Percentiles rank a stretch among this genome's conserved stretches.
These are phyloP conservation scores for Marmota flaviventris DNA, from an alignment of 2,113 vertebrate genomes.

Conservation along the genomic window DNA sequence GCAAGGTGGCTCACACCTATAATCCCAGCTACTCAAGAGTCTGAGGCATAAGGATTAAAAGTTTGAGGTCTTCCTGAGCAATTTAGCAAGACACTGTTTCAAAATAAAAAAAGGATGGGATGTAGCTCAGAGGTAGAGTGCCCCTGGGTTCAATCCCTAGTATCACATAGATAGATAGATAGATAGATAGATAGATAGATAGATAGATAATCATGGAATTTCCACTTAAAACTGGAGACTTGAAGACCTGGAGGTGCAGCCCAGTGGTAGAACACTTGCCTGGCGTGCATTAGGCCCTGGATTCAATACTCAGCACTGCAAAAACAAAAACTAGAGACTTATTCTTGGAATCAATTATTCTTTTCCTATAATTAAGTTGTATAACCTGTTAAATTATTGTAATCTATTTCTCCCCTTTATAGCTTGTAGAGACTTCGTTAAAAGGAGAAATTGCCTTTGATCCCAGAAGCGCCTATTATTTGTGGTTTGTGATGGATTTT, in stretches of 20 bases:
- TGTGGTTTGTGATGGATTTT: slow-evolving; percentile 99
- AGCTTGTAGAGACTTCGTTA: slow-evolving; percentile 98
- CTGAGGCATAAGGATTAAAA: background rate
- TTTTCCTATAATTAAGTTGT: slow-evolving; percentile 45
- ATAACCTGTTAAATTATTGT: background rate
- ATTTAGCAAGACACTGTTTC: background rate
- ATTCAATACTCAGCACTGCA: background rate
- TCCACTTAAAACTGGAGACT: slow-evolving; percentile 60
- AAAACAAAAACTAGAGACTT: slow-evolving; percentile 4
- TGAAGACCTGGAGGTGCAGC: background rate
- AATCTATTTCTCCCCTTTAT: slow-evolving; percentile 69
- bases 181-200: too few species aligned
- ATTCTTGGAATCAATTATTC: background rate
- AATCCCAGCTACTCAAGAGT: background rate
- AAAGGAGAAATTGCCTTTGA: slow-evolving; percentile 98
- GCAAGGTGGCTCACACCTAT: background rate
- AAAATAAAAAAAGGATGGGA: too few species aligned
- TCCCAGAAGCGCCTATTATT: slow-evolving; percentile 95
- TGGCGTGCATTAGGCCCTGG: background rate
- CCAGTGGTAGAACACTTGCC: background rate
- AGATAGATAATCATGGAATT: slow-evolving; percentile 49
- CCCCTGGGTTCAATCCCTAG: background rate
- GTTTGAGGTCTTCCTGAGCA: background rate
- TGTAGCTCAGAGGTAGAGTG: background rate
- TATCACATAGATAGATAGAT: background rate